A percentile compares a stretch with the other conserved stretches of the same genome.
These are phyloP conservation scores for Arctia plantaginis DNA, from an alignment of 2,888 invertebrate species.

Conservation along the genomic window DNA sequence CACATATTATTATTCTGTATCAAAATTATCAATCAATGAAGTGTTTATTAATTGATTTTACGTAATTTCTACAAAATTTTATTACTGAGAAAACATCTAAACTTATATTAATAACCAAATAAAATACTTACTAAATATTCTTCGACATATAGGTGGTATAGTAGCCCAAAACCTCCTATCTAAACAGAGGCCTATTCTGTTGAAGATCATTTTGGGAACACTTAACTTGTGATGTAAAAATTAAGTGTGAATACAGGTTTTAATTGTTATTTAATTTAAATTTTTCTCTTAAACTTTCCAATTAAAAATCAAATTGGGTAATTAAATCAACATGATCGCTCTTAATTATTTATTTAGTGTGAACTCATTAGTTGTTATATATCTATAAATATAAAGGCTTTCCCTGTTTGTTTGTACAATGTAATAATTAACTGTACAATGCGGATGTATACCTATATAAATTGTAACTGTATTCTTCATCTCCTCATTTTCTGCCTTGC, in stretches of 20 bases:
- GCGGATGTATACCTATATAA: no score
- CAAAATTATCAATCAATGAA: background rate
- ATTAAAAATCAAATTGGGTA: conserved; percentile 15
- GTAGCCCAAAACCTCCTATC: no score
- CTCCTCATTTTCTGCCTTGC: background rate
- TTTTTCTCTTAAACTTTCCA: conserved; percentile 22
- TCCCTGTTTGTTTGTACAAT: no score
- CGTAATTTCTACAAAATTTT: background rate
- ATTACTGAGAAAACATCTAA: no score
- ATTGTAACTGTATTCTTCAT: background rate
- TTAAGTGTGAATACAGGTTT: background rate
- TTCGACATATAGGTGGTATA: no score
- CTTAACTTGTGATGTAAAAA: background rate
- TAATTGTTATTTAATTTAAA: conserved; percentile 9
- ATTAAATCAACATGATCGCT: conserved; percentile 11
- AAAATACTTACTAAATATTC: no score
- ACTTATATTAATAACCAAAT: no score
- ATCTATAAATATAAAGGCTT: background rate
- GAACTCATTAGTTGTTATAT: conserved; percentile 1
- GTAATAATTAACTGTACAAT: no score
- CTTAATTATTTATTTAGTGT: conserved; percentile 17
- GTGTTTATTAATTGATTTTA: background rate
- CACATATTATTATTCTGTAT: background rate
- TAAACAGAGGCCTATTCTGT: no score
- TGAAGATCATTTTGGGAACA: background rate